A percentile compares a stretch with the other conserved stretches of the same genome.
phyloP scores from a whole-genome alignment of 2,797 vertebrate genomes.

The Sebastes vulpes region DNA sequence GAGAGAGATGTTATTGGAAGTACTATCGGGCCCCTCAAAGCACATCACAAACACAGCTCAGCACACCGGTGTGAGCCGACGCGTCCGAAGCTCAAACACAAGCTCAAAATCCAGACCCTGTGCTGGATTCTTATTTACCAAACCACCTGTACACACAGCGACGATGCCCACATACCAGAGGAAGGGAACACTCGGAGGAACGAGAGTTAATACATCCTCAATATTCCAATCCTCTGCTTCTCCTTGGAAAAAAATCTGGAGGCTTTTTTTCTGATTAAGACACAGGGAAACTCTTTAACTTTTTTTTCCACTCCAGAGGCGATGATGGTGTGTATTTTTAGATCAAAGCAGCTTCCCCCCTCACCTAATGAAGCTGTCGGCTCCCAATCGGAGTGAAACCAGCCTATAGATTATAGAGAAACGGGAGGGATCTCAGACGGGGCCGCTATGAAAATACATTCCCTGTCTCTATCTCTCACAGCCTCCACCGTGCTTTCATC shows the following conservation, averaged over 20 bases:
- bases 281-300: conserved; percentile 74
- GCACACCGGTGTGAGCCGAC: conserved; percentile 20
- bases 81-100: conserved; percentile 30
- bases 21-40: conserved; percentile 11
- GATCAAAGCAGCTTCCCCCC: conserved; percentile 78
- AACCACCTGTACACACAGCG: conserved; percentile 40
- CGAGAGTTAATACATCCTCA: conserved; percentile 40
- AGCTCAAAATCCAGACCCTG: conserved; percentile 36
- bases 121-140: conserved; percentile 33
- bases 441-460: conserved; percentile 47
- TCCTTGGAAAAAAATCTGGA: conserved; percentile 9
- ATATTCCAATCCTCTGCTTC: conserved; percentile 30
- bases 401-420: conserved; percentile 71
- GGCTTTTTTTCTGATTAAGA: conserved; percentile 64
- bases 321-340: conserved; percentile 78
- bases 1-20: conserved; percentile 36
- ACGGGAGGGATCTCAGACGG: conserved; percentile 32
- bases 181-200: conserved; percentile 40
- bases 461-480: conserved; percentile 27
- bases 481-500: conserved; percentile 66
- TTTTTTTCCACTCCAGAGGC: conserved; percentile 68
- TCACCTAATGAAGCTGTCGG: conserved; percentile 81
- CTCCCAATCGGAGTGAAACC: conserved; percentile 67
- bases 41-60: conserved; percentile 30
- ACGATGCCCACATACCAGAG: conserved; percentile 13